Evolutionary conservation across 2,888 invertebrate species (phyloP).

Genomic region (Xestoiulus laeticollis): DNA sequence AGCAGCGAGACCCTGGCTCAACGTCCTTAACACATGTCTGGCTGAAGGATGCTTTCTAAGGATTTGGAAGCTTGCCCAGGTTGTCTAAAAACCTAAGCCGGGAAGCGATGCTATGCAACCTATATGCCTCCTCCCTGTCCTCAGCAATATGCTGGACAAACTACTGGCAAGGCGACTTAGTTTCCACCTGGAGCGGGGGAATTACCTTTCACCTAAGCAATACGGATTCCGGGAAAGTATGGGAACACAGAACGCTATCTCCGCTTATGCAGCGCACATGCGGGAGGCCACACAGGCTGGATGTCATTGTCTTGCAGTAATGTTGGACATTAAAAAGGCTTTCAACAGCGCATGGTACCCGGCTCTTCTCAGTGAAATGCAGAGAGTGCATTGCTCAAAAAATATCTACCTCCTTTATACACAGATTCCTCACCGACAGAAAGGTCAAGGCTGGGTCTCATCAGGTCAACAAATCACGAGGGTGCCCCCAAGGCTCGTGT

Average conservation of each 20-base stretch:
- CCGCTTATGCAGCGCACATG: background rate
- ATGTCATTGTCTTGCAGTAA: background rate
- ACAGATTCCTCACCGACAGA: background rate
- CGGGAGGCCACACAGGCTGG: background rate
- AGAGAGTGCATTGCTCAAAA: background rate
- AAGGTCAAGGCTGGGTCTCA: background rate
- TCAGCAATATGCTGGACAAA: background rate
- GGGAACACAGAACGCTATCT: background rate
- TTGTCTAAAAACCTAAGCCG: background rate
- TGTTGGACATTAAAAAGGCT: background rate
- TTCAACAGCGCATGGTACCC: background rate
- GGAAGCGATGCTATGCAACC: background rate
- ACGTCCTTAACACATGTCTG: background rate
- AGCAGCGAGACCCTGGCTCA: background rate
- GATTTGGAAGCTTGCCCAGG: background rate
- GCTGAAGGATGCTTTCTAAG: background rate
- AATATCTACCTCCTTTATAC: background rate
- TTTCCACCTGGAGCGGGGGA: background rate
- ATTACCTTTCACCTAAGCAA: background rate
- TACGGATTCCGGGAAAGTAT: background rate
- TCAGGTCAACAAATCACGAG: background rate
- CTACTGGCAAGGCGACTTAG: background rate
- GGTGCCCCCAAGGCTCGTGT: slow-evolving; percentile 24
- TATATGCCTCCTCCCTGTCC: background rate
- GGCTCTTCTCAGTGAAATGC: background rate